Conservation (phyloP, 2,797 vertebrate species). For the Hephaestus fuliginosus region DNA sequence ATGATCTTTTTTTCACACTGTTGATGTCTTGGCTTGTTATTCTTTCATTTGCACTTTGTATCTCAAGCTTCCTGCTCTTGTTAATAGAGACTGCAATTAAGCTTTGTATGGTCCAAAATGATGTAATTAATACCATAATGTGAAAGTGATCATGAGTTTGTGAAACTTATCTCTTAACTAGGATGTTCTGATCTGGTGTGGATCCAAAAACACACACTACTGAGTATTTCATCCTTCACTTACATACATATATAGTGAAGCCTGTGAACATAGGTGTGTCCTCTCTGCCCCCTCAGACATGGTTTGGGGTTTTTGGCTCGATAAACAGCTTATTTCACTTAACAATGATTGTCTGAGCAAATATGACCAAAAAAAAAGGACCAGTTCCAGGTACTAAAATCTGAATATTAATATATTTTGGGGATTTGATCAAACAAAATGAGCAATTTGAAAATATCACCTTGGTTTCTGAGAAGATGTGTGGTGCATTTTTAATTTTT, state of each 20-base stretch:
- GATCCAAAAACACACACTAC: neutral
- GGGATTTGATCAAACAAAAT: neutral
- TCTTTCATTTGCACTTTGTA: neutral
- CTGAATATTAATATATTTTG: neutral
- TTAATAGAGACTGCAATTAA: neutral
- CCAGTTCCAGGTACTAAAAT: neutral
- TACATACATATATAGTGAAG: conserved; percentile 3
- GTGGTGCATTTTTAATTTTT: neutral
- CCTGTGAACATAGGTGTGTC: conserved; percentile 57
- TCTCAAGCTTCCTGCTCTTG: too few species aligned
- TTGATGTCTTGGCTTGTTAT: neutral
- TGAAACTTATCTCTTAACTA: neutral
- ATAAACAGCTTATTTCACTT: conserved; percentile 83
- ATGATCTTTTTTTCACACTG: neutral
- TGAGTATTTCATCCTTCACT: neutral
- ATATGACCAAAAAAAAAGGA: neutral
- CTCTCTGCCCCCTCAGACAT: conserved; percentile 71
- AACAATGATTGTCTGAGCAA: neutral
- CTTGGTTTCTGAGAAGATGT: neutral
- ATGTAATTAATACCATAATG: neutral
- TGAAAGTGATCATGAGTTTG: neutral
- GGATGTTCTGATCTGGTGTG: neutral
- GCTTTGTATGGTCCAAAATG: neutral
- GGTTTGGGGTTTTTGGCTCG: conserved; percentile 74
- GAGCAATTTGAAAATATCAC: neutral